Percentiles rank a stretch among this genome's conserved stretches.
These are phyloP conservation scores for Ondatra zibethicus DNA, from an alignment of 2,113 vertebrate genomes.

Conservation along the genomic window DNA sequence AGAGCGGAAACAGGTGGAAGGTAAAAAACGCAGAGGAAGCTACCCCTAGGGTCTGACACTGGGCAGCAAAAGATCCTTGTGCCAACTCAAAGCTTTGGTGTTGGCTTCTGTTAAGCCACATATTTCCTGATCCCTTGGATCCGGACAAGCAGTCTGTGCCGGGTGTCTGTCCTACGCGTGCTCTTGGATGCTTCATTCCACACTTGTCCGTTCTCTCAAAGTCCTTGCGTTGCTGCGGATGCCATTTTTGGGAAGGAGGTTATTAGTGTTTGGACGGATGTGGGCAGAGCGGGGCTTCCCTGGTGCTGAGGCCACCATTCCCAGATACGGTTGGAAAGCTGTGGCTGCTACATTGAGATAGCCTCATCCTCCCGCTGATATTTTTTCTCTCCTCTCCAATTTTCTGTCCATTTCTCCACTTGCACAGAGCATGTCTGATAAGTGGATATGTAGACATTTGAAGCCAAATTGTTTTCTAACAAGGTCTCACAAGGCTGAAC, in stretches of 20 bases:
- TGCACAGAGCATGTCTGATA: neutral
- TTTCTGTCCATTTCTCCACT: neutral
- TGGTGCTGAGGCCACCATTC: neutral
- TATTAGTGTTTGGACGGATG: no score
- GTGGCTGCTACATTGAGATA: neutral
- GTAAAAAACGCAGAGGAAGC: neutral
- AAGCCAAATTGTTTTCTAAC: neutral
- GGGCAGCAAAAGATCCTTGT: rapidly evolving
- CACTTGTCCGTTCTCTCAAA: neutral
- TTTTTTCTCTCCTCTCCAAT: neutral
- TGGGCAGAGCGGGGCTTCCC: neutral
- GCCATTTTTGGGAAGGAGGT: neutral
- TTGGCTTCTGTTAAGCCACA: neutral
- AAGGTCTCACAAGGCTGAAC: neutral
- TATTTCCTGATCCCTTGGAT: neutral
- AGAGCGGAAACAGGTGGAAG: no score
- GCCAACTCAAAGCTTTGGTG: neutral
- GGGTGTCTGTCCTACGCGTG: neutral
- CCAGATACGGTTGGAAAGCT: neutral
- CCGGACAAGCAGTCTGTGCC: rapidly evolving
- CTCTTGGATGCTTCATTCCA: neutral
- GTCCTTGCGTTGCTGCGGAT: neutral
- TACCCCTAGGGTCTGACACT: neutral
- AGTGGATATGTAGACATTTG: neutral
- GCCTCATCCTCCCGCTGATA: neutral